Conservation (phyloP, 2,113 vertebrate genomes). For the Oncorhynchus keta region DNA sequence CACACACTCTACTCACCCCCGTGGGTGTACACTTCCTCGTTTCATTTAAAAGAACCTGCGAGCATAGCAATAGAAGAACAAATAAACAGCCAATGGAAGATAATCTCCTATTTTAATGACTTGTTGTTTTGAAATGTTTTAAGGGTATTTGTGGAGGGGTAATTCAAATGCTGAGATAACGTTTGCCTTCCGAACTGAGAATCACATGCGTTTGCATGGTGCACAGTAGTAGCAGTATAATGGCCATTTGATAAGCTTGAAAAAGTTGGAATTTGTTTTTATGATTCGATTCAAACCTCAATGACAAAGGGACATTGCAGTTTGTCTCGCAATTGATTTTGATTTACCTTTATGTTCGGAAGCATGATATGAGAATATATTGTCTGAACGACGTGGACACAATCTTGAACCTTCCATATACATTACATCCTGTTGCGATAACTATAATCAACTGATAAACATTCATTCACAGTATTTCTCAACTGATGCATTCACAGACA, state of each 20-base stretch:
- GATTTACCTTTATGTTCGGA: too few species aligned
- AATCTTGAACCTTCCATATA: too few species aligned
- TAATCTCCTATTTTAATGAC: slow-evolving; percentile 62
- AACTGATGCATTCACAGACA: slow-evolving; percentile 17
- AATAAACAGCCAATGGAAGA: slow-evolving; percentile 59
- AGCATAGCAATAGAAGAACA: slow-evolving; percentile 21
- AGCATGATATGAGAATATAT: too few species aligned
- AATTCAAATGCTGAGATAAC: slow-evolving; percentile 41
- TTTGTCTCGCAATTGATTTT: too few species aligned
- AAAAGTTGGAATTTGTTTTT: slow-evolving; percentile 9
- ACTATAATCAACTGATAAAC: too few species aligned
- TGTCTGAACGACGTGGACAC: too few species aligned
- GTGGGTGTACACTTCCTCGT: slow-evolving; percentile 29
- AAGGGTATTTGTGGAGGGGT: slow-evolving; percentile 48
- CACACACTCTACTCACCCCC: slow-evolving; percentile 17
- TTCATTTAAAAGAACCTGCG: slow-evolving; percentile 49
- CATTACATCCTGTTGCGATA: too few species aligned
- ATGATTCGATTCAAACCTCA: background rate
- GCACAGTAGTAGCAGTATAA: slow-evolving; percentile 34
- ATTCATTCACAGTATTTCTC: too few species aligned
- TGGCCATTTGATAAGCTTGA: background rate
- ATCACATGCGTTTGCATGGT: slow-evolving; percentile 39
- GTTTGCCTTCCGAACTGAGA: slow-evolving; percentile 40
- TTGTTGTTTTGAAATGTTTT: slow-evolving; percentile 59
- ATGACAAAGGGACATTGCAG: slow-evolving; percentile 31